Base-by-base conservation (phyloP, 2,113 vertebrate genomes). In the Rallus limicola region DNA sequence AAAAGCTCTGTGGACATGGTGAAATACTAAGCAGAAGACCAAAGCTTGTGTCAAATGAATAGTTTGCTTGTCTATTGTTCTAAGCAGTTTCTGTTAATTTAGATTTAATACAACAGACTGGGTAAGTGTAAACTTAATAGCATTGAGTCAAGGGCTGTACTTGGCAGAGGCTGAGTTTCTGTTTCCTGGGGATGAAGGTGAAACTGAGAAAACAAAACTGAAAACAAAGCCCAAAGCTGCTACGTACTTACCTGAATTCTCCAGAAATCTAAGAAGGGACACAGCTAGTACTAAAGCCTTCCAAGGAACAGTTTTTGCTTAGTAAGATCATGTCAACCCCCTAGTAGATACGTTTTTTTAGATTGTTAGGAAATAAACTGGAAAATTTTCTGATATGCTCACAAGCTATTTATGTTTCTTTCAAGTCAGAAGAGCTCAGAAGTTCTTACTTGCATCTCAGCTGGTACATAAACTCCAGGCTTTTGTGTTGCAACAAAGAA, bases 161-260 rank as follows among this genome's bases (percentile, higher is more conserved):
- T 93, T 95, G 96, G 93, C 92, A 88, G 67, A 75, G 36, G 9
- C 44, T 48, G 65, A 91, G 90, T 96, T 97, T 96, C 96, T 93
- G 36, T 96, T 97, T 96, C 93, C 92, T 59, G 75, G 55, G 40
- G 55, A 80, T 83, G 91, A 93, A 72, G 82, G 50, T 89, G 89
- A 81, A 95, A 82, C 70, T 88, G 7, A 42, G 76, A 87, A 95
- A 86, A 9, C 53, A 67, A 90, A 96, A 90, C 60, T 34, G 83
- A 94, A 96, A 95, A 15, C 91, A 91, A 92, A 95, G 18, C 60
- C 52, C 2, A 10, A 86, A 86, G 75, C 74, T 58, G 9, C 38
- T 62, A 1, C 6, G 1, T n/a, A n/a, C 16, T 21, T 79, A 44
- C 53, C 38, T 70, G 74, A 90, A 33, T 82, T 95, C 31, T 82